Evolutionary conservation across 2,888 invertebrate genomes (phyloP).

Genomic region (Callyntrura guangdongensis): DNA sequence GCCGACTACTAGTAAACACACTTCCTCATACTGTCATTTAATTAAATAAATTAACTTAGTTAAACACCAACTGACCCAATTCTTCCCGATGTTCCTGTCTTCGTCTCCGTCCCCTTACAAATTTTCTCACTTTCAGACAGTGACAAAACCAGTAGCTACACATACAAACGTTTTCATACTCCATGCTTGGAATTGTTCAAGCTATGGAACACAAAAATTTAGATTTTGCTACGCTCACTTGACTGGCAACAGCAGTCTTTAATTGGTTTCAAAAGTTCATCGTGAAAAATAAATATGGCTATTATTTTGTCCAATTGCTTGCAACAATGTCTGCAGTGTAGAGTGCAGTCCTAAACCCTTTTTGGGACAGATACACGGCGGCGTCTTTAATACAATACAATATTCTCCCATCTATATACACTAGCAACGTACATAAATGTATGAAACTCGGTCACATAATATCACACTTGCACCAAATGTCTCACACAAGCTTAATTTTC

Average conservation of each 20-base stretch:
- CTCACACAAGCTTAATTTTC: no score
- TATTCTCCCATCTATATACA: no score
- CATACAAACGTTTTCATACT: conserved; percentile 29
- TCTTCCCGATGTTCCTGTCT: conserved; percentile 40
- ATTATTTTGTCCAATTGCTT: conserved; percentile 18
- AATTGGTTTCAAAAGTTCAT: background rate
- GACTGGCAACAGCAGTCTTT: background rate
- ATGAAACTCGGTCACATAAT: no score
- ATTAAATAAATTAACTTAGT: background rate
- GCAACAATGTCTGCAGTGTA: background rate
- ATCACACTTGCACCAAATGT: no score
- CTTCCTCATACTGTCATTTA: background rate
- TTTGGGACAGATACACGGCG: no score
- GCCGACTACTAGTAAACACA: background rate
- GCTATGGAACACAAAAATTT: background rate
- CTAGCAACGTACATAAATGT: no score
- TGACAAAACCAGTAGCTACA: conserved; percentile 68
- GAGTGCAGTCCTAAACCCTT: no score
- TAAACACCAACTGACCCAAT: conserved; percentile 62
- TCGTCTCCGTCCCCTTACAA: conserved; percentile 10
- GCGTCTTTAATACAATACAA: no score
- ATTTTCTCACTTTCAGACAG: conserved; percentile 54
- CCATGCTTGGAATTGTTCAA: conserved; percentile 26
- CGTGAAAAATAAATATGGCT: conserved; percentile 1
- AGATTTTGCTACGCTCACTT: background rate